phyloP scores from a whole-genome alignment of 2,797 vertebrate genomes.

The Silurus aristotelis region DNA sequence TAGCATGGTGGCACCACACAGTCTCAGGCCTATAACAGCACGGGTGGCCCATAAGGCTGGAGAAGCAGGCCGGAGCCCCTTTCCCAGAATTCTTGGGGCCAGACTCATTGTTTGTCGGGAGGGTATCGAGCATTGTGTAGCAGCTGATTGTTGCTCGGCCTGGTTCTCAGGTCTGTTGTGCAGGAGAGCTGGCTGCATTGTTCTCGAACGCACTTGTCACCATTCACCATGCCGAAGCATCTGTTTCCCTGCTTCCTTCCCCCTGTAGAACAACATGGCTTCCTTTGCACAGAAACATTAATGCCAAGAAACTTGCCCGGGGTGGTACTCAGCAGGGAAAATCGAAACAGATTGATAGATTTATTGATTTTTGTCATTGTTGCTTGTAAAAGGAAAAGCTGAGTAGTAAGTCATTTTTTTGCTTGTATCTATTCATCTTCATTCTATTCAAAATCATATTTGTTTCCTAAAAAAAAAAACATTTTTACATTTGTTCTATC shows the following conservation, averaged over 20 bases:
- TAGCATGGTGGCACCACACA: slow-evolving; percentile 22
- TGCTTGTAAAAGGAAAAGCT: slow-evolving; percentile 10
- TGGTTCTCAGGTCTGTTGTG: slow-evolving; percentile 68
- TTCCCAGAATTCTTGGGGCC: slow-evolving; percentile 88
- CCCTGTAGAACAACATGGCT: slow-evolving; percentile 72
- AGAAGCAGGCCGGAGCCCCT: slow-evolving; percentile 72
- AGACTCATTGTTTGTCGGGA: slow-evolving; percentile 78
- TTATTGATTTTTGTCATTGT: slow-evolving; percentile 52
- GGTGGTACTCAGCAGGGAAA: slow-evolving; percentile 31
- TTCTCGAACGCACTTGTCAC: slow-evolving; percentile 67
- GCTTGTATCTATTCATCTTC: neutral
- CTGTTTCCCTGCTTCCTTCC: slow-evolving; percentile 89
- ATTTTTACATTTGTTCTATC: neutral
- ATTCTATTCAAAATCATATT: neutral
- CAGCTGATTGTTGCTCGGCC: slow-evolving; percentile 73
- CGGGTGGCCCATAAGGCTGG: slow-evolving; percentile 53
- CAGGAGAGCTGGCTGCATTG: slow-evolving; percentile 66
- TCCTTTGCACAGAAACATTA: slow-evolving; percentile 64
- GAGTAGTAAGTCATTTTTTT: neutral
- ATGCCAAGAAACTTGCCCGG: slow-evolving; percentile 17
- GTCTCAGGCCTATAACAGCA: slow-evolving; percentile 31
- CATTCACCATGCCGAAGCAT: slow-evolving; percentile 78
- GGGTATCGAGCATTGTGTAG: slow-evolving; percentile 78
- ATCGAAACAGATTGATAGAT: slow-evolving; percentile 48
- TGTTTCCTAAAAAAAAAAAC: neutral